phyloP scores from a whole-genome alignment of 2,888 invertebrate genomes.

The Cheilosia vernalis region DNA sequence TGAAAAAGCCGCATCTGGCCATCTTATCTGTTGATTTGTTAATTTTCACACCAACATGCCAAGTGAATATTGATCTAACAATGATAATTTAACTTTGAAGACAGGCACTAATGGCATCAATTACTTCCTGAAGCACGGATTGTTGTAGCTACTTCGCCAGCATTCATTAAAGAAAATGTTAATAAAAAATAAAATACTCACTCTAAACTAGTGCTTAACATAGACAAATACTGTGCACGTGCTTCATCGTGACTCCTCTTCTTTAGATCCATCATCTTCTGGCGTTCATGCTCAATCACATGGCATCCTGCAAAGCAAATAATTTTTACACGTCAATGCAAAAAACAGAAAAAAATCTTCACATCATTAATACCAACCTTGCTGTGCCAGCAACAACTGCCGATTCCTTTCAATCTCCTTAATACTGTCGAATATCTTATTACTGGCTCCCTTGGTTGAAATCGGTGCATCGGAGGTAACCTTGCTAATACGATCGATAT shows the following conservation, averaged over 20 bases:
- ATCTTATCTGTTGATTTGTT: too few species aligned
- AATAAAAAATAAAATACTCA: slow-evolving; percentile 71
- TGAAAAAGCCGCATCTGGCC: too few species aligned
- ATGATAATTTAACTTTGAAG: too few species aligned
- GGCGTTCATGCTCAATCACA: slow-evolving; percentile 95
- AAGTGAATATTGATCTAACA: too few species aligned
- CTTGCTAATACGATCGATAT: slow-evolving; percentile 94
- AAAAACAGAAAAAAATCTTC: background rate
- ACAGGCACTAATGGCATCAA: too few species aligned
- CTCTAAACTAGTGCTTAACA: slow-evolving; percentile 77
- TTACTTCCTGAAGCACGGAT: too few species aligned
- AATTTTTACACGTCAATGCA: background rate
- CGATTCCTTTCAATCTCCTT: slow-evolving; percentile 95
- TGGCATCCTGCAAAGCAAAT: slow-evolving; percentile 88
- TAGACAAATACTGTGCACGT: slow-evolving; percentile 91
- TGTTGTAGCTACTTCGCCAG: too few species aligned
- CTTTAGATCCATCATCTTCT: slow-evolving; percentile 93
- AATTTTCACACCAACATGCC: too few species aligned
- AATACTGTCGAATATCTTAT: slow-evolving; percentile 92
- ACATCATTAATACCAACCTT: slow-evolving; percentile 86
- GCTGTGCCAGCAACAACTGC: slow-evolving; percentile 93
- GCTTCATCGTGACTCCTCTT: slow-evolving; percentile 95
- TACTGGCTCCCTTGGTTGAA: slow-evolving; percentile 88
- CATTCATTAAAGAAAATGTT: background rate
- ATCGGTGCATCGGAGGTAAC: slow-evolving; percentile 93